Evolutionary conservation across 2,113 vertebrate species (phyloP).

Genomic region (Chaetodon auriga): DNA sequence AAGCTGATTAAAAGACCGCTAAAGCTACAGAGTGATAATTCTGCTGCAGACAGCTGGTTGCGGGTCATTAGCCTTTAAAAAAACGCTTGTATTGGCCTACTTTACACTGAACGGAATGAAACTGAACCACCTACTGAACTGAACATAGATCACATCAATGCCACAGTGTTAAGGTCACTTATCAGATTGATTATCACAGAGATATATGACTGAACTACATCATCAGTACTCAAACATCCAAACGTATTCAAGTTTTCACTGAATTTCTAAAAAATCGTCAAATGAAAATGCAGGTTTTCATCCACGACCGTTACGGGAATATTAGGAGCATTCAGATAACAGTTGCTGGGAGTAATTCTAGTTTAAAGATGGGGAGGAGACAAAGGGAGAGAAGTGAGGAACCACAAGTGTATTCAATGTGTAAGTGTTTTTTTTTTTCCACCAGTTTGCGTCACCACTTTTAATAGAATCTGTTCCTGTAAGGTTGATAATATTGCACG

Average conservation of each 20-base stretch:
- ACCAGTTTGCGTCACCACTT: no score
- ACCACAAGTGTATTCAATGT: not conserved
- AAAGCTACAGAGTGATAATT: not conserved
- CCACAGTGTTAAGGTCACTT: no score
- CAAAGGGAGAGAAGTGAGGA: no score
- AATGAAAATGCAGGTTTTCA: not conserved
- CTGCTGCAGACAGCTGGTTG: not conserved
- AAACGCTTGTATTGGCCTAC: not conserved
- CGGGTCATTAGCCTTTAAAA: not conserved
- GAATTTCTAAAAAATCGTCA: not conserved
- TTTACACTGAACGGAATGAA: not conserved
- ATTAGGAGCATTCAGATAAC: not conserved
- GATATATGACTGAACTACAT: not conserved
- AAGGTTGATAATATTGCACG: no score
- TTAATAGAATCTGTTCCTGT: no score
- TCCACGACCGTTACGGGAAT: not conserved
- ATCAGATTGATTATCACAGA: no score
- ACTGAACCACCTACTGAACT: not conserved
- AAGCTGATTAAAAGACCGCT: not conserved
- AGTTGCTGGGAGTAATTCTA: no score
- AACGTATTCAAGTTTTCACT: not conserved
- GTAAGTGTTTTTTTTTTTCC: no score
- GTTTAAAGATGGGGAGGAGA: no score
- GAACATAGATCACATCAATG: not conserved
- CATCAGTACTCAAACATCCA: not conserved